Conservation (phyloP, 2,113 vertebrate species). For the Bambusicola thoracicus region DNA sequence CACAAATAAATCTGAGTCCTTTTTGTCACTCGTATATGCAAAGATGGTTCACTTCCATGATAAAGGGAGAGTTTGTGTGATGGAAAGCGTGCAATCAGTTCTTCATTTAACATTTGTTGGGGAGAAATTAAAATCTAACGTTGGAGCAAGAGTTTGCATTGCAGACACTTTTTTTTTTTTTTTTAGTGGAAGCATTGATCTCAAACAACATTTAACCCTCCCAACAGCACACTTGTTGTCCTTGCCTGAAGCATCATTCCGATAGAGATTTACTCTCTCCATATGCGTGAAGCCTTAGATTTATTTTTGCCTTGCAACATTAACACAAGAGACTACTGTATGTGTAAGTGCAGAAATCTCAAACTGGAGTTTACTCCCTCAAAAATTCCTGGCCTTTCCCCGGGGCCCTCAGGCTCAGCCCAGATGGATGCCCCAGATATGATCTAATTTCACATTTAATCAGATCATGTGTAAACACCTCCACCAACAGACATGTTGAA, state of each 20-base stretch:
- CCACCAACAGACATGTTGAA: neutral
- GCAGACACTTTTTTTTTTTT: neutral
- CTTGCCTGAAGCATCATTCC: neutral
- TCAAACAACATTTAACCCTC: neutral
- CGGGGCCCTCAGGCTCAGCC: neutral
- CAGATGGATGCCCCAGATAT: neutral
- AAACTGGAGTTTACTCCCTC: neutral
- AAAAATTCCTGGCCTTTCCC: neutral
- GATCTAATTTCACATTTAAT: neutral
- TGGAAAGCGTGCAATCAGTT: neutral
- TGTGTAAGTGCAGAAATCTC: neutral
- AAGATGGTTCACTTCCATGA: neutral
- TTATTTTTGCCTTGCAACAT: neutral
- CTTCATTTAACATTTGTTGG: neutral
- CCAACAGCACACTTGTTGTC: neutral
- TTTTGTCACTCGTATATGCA: neutral
- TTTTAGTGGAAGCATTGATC: neutral
- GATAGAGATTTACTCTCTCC: neutral
- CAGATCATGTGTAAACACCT: neutral
- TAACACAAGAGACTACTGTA: neutral
- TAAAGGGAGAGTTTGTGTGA: neutral
- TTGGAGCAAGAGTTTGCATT: neutral
- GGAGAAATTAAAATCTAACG: neutral
- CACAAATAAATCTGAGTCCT: neutral
- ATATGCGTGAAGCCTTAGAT: neutral